Evolutionary conservation across 2,113 vertebrate genomes (phyloP).

Genomic region (Hippopotamus amphibius): DNA sequence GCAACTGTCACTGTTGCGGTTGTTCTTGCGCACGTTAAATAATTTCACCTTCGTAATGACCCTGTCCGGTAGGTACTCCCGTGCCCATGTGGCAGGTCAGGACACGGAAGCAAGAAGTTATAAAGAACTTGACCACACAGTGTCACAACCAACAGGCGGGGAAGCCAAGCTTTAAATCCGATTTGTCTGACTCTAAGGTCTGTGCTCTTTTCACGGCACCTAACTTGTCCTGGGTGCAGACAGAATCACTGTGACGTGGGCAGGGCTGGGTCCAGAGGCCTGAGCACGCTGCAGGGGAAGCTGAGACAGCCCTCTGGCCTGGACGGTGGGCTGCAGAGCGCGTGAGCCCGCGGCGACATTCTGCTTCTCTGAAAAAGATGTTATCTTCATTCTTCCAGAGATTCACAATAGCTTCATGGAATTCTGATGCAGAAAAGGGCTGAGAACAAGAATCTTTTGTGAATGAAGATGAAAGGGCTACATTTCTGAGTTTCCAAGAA

Average conservation of each 20-base stretch:
- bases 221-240: background rate
- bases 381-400: background rate
- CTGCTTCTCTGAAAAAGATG: background rate
- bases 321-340: fast-evolving
- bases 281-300: background rate
- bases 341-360: fast-evolving
- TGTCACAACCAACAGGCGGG: too few relatives aligned
- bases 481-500: constrained; percentile 84
- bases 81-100: background rate
- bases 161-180: background rate
- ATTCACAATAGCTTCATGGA: background rate
- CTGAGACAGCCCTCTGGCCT: too few relatives aligned
- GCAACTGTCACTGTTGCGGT: fast-evolving
- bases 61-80: background rate
- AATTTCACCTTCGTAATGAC: background rate
- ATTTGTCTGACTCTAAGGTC: background rate
- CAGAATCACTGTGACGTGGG: fast-evolving
- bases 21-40: background rate
- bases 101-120: background rate
- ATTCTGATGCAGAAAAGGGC: background rate
- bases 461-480: constrained; percentile 77
- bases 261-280: background rate
- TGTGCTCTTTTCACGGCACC: background rate
- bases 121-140: background rate
- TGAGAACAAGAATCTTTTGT: constrained; percentile 75